Base-by-base conservation (phyloP, 1,140 invertebrate species). In the Drosophila burlai region DNA sequence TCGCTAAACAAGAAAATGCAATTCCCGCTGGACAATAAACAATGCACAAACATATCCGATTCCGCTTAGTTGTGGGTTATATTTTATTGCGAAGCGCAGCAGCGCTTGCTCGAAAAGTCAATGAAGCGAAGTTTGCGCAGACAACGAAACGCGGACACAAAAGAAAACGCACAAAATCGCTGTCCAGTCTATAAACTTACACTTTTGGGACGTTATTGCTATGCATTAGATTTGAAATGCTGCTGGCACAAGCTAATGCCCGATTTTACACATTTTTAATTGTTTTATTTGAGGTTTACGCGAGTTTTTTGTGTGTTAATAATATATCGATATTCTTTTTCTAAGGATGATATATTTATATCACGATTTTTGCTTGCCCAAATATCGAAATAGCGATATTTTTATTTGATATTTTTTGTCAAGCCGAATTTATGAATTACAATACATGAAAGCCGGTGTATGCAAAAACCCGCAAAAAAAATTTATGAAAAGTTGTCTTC, bases 51-150 rank as follows among this genome's bases (percentile, higher is more conserved):
- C 26, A 21, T 57, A 31, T 60, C 43, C 9, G 43, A 54, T 71
- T 60, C 66, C 21, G 36, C 24, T n/a, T 11, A 43, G 67, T 50
- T 58, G 26, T 52, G 43, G 36, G 24, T 31, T 21, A 47, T 36
- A 72, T 68, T 65, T 81, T 29, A 46, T 15, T 61, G 45, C 31
- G 45, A 26, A 43, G 26, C 40, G 7, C 38, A 50, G 7, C 38
- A 50, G 47, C 63, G 64, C 63, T 83, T 47, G 75, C 50, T 67
- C 72, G 77, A 86, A 87, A 86, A 87, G 84, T 89, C 85, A 87
- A 89, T 81, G 77, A 89, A 89, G 84, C 84, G 84, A 79, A 84
- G 77, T 76, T 71, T 66, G 75, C 73, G 69, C 84, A 86, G 83
- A 83, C 83, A 54, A 76, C 76, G 72, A 80, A 57, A 80, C 72